These are phyloP conservation scores for Pogonognathellus flavescens DNA, from an alignment of 1,140 invertebrate species.

Conservation along the genomic window DNA sequence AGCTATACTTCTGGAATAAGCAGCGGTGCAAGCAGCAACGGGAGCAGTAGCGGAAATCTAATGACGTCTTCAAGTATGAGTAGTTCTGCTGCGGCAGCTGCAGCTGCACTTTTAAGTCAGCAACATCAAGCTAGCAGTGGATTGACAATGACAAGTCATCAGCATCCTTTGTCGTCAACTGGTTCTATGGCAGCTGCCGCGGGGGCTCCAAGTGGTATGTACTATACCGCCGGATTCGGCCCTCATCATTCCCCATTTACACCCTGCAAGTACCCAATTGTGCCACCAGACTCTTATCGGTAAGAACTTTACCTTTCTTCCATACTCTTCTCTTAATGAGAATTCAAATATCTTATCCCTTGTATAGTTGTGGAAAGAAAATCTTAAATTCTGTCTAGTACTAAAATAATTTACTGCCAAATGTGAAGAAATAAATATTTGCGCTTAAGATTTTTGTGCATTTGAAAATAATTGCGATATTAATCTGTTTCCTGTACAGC, in stretches of 20 bases:
- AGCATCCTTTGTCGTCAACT: slow-evolving; percentile 44
- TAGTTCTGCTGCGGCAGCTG: slow-evolving; percentile 4
- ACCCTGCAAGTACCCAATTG: slow-evolving; percentile 64
- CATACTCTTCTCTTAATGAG: not conserved
- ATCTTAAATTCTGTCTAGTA: no score
- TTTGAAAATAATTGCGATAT: no score
- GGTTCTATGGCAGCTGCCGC: slow-evolving; percentile 35
- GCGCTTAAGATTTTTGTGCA: no score
- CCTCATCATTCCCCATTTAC: slow-evolving; percentile 66
- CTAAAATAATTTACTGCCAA: no score
- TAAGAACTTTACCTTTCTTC: slow-evolving; percentile 27
- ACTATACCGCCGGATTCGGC: slow-evolving; percentile 53
- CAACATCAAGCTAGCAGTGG: slow-evolving; percentile 18
- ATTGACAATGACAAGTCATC: slow-evolving; percentile 22
- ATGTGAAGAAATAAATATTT: no score
- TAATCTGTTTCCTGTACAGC: no score
- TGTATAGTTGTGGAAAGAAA: no score
- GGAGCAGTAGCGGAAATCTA: not conserved
- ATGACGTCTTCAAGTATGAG: slow-evolving; percentile 24
- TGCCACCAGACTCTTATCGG: slow-evolving; percentile 66
- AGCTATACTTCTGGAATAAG: slow-evolving; percentile 3
- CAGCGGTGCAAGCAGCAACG: not conserved
- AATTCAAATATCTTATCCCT: no score
- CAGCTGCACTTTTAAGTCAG: slow-evolving; percentile 8
- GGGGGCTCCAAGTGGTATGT: slow-evolving; percentile 55